Evolutionary conservation across 2,113 vertebrate genomes (phyloP).

Genomic region (Paraplagusia blochii): DNA sequence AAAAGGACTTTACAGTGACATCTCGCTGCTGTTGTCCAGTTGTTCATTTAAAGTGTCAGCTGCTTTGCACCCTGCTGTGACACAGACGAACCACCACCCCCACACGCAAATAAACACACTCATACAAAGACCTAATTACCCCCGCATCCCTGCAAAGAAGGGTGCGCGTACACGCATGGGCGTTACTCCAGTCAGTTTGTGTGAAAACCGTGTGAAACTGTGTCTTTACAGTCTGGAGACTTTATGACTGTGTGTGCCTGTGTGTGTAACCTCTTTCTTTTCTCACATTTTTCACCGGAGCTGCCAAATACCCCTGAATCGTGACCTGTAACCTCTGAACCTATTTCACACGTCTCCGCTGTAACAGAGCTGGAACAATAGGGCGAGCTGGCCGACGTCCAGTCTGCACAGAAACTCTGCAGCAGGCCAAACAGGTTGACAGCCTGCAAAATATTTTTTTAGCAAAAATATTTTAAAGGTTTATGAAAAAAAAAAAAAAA

Average conservation of each 20-base stretch:
- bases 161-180: constrained; percentile 6
- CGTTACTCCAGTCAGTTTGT: constrained; percentile 5
- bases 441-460: too few relatives aligned
- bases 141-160: constrained; percentile 2
- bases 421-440: too few relatives aligned
- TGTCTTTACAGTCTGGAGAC: background rate
- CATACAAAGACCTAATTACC: constrained; percentile 33
- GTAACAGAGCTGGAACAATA: constrained; percentile 25
- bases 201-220: constrained; percentile 13
- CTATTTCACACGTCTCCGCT: constrained; percentile 43
- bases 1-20: background rate
- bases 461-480: too few relatives aligned
- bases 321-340: constrained; percentile 41
- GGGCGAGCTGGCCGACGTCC: constrained; percentile 12
- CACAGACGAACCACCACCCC: background rate
- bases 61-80: constrained; percentile 22
- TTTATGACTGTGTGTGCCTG: constrained; percentile 17
- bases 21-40: background rate
- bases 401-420: background rate
- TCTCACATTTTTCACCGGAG: constrained; percentile 31
- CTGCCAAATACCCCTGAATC: constrained; percentile 34
- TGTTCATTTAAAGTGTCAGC: background rate
- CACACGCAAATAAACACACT: constrained; percentile 26
- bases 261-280: constrained; percentile 23
- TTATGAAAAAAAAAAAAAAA: too few relatives aligned